phyloP scores from a whole-genome alignment of 2,888 invertebrate genomes.

The Diadromus collaris region DNA sequence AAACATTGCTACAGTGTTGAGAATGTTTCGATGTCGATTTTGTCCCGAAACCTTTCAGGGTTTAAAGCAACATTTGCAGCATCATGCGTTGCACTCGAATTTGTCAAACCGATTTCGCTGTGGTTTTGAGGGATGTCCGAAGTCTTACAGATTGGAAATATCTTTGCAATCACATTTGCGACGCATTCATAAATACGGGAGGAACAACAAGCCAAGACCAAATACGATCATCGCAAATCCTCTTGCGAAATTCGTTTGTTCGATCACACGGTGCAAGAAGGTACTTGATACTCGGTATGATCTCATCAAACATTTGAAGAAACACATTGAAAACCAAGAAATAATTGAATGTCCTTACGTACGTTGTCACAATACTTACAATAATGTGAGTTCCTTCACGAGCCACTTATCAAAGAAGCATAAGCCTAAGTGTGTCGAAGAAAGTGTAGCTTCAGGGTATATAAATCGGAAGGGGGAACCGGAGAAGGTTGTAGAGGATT shows the following conservation, averaged over 20 bases:
- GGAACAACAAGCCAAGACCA: too few species aligned
- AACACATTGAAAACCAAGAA: conserved; percentile 45
- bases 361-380: conserved; percentile 48
- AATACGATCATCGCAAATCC: too few species aligned
- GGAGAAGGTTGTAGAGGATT: too few species aligned
- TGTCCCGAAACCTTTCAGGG: too few species aligned
- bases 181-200: not conserved
- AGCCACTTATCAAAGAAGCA: conserved; percentile 57
- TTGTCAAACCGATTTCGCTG: conserved; percentile 9
- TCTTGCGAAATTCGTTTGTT: conserved; percentile 45
- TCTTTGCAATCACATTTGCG: conserved; percentile 28
- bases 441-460: too few species aligned
- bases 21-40: too few species aligned
- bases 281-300: conserved; percentile 20
- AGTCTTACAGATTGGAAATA: conserved; percentile 2
- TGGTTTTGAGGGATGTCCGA: conserved; percentile 34
- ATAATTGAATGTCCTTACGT: conserved; percentile 46
- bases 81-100: not conserved
- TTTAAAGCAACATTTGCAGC: too few species aligned
- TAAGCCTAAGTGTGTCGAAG: not conserved
- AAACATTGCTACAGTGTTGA: too few species aligned
- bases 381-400: conserved; percentile 53
- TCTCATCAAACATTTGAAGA: conserved; percentile 55
- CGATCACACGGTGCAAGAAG: conserved; percentile 26
- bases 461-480: too few species aligned